Percentiles rank a stretch among this genome's conserved stretches.
Evolutionary conservation across 2,888 invertebrate genomes (phyloP).

Genomic region (Cephus spinipes): DNA sequence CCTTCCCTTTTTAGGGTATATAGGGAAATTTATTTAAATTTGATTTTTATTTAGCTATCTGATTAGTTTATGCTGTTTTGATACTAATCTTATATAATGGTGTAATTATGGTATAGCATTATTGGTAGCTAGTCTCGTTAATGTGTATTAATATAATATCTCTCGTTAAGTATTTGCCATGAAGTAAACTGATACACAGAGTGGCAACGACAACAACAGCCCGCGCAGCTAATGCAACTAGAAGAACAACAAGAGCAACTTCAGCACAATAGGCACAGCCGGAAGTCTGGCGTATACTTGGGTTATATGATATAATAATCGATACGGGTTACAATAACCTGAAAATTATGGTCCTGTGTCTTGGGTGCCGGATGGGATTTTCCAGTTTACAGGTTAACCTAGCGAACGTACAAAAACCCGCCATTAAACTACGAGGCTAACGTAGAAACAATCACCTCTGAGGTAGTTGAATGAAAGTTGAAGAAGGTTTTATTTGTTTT

Average conservation of each 20-base stretch:
- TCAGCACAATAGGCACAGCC: background rate
- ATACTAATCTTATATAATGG: too few species aligned
- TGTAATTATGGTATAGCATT: too few species aligned
- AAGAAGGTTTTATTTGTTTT: too few species aligned
- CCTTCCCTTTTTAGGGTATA: too few species aligned
- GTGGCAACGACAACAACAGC: background rate
- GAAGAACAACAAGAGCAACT: background rate
- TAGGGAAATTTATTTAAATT: too few species aligned
- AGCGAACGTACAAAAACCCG: background rate
- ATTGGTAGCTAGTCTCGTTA: background rate
- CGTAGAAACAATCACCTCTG: background rate
- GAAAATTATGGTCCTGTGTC: conserved; percentile 13
- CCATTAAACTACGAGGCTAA: background rate
- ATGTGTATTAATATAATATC: background rate
- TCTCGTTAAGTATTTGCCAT: background rate
- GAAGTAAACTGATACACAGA: background rate
- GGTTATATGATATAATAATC: conserved; percentile 4
- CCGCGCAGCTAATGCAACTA: background rate
- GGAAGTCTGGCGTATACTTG: conserved; percentile 5
- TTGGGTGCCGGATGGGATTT: background rate
- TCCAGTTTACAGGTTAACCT: background rate
- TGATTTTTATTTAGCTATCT: too few species aligned
- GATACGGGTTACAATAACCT: conserved; percentile 17
- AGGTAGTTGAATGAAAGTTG: too few species aligned
- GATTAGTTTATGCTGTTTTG: background rate